Percentiles rank a stretch among this genome's conserved stretches.
These are phyloP conservation scores for Euura lappo DNA, from an alignment of 1,140 invertebrate species.

Conservation along the genomic window DNA sequence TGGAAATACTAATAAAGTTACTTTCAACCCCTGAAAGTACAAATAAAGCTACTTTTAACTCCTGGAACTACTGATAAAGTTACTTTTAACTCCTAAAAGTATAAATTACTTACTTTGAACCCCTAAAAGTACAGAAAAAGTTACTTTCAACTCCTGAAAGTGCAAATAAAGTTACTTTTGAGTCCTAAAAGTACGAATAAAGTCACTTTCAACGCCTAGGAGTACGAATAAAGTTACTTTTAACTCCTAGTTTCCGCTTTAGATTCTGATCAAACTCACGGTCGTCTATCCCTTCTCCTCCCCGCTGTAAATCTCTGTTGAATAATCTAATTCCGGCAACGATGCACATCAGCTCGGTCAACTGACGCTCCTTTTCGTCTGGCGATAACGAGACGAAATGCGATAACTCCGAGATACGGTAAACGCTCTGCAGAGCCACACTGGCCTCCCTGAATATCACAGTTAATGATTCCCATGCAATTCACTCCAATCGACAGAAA, in stretches of 20 bases:
- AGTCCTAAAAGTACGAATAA: too few species aligned
- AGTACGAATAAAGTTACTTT: too few species aligned
- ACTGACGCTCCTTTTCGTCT: conserved; percentile 60
- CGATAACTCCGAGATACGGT: conserved; percentile 71
- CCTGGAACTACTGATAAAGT: too few species aligned
- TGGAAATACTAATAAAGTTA: too few species aligned
- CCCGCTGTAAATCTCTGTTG: conserved; percentile 70
- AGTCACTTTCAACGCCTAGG: too few species aligned
- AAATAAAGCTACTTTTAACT: too few species aligned
- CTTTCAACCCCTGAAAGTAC: too few species aligned
- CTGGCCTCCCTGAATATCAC: conserved; percentile 59
- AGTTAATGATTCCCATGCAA: conserved; percentile 8
- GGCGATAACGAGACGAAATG: conserved; percentile 67
- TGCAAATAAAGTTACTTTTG: too few species aligned
- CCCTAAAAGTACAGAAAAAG: neutral
- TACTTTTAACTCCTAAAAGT: neutral
- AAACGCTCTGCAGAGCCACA: conserved; percentile 75
- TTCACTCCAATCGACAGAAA: conserved; percentile 12
- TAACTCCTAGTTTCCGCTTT: neutral
- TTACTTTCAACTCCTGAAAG: neutral
- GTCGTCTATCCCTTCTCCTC: conserved; percentile 71
- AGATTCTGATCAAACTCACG: conserved; percentile 54
- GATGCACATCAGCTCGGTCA: conserved; percentile 65
- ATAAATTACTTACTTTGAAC: too few species aligned
- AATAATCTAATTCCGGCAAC: conserved; percentile 72